Evolutionary conservation across 2,113 vertebrate species (phyloP).

Genomic region (Brevimyrus niger): DNA sequence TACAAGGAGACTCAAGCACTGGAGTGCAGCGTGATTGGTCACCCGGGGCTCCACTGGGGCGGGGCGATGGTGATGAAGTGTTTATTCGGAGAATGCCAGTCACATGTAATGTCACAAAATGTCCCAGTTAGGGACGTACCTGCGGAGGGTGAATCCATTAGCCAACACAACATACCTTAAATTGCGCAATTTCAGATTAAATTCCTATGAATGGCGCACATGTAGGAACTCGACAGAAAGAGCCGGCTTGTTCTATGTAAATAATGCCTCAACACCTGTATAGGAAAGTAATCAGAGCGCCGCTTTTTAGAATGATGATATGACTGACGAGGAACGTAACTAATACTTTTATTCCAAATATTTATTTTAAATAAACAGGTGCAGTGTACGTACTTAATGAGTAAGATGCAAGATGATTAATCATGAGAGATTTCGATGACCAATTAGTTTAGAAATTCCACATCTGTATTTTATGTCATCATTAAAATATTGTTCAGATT

Average conservation of each 20-base stretch:
- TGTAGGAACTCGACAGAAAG: neutral
- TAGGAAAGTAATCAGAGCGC: neutral
- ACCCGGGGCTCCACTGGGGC: constrained; percentile 45
- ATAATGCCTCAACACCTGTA: neutral
- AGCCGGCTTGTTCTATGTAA: neutral
- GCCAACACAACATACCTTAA: constrained; percentile 36
- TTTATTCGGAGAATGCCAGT: constrained; percentile 52
- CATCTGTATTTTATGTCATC: neutral
- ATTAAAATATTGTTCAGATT: neutral
- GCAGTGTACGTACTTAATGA: neutral
- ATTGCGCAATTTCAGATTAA: neutral
- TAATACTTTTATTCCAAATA: neutral
- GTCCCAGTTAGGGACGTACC: constrained; percentile 46
- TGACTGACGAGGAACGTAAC: neutral
- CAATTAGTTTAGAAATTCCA: neutral
- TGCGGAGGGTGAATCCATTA: constrained; percentile 51
- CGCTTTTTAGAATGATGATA: neutral
- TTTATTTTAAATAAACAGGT: neutral
- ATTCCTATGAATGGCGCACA: neutral
- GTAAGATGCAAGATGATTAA: neutral
- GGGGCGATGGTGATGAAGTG: constrained; percentile 50
- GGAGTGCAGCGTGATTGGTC: constrained; percentile 55
- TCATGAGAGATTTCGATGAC: neutral
- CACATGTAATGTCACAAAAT: constrained; percentile 23
- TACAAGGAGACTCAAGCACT: constrained; percentile 45